These are phyloP conservation scores for Patella caerulea DNA, from an alignment of 2,888 invertebrate genomes.

Conservation along the genomic window DNA sequence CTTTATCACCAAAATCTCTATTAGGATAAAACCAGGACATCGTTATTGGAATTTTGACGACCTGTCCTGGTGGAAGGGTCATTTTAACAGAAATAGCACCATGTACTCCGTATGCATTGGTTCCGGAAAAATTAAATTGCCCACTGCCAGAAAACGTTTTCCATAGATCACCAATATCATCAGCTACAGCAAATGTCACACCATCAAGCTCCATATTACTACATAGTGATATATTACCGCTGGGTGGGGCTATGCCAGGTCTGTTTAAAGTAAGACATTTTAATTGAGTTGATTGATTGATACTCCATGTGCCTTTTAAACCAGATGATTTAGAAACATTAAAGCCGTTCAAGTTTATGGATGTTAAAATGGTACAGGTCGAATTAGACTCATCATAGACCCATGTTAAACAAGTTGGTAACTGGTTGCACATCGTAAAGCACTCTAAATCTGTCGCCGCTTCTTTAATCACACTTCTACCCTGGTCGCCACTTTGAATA, in stretches of 20 bases:
- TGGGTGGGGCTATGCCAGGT: neutral
- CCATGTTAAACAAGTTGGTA: neutral
- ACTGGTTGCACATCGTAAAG: neutral
- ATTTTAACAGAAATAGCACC: constrained; percentile 4
- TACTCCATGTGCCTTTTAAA: neutral
- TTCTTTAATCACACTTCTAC: neutral
- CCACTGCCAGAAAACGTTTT: neutral
- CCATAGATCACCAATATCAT: neutral
- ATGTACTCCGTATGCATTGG: neutral
- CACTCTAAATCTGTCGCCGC: neutral
- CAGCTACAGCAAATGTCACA: neutral
- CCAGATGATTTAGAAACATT: neutral
- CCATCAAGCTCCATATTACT: neutral
- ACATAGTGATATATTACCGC: neutral
- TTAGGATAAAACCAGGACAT: neutral
- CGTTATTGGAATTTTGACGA: neutral
- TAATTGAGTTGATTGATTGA: neutral
- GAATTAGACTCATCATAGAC: neutral
- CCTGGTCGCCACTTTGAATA: neutral
- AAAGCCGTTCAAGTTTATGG: neutral
- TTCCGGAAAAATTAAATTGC: neutral
- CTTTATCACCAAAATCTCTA: neutral
- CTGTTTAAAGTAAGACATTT: neutral
- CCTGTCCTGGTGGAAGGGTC: neutral
- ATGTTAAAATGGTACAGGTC: neutral